Conservation (phyloP, 2,888 invertebrate genomes). For the Leptogaster cylindrica region DNA sequence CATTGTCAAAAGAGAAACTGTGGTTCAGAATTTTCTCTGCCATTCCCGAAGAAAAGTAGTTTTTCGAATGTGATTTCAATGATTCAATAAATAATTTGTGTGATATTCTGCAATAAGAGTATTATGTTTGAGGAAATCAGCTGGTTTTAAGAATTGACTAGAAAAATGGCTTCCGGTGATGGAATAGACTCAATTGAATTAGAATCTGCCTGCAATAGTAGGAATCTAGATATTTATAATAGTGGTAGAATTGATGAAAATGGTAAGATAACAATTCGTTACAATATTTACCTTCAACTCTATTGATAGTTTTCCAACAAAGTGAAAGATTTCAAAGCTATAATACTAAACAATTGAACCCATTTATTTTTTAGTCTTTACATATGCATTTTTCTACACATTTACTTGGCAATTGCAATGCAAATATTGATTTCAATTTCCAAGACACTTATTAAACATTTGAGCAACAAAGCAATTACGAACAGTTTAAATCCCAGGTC, state of each 20-base stretch:
- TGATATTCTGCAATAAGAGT: neutral
- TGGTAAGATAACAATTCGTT: no score
- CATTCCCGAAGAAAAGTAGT: conserved; percentile 11
- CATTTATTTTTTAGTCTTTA: no score
- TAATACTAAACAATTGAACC: no score
- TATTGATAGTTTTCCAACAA: no score
- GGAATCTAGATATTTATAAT: conserved; percentile 25
- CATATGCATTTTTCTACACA: no score
- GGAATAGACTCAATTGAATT: conserved; percentile 77
- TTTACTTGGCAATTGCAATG: no score
- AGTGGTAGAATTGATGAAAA: conserved; percentile 43
- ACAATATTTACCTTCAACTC: no score
- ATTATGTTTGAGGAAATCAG: conserved; percentile 13
- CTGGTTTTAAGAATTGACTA: conserved; percentile 1
- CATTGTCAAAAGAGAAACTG: conserved; percentile 30
- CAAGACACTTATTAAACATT: no score
- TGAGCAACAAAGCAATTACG: no score
- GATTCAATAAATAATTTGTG: conserved; percentile 11
- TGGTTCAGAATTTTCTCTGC: conserved; percentile 16
- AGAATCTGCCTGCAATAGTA: conserved; percentile 64
- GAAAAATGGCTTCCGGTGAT: conserved; percentile 80
- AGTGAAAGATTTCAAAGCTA: no score
- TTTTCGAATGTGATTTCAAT: conserved; percentile 18
- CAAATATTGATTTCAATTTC: no score
- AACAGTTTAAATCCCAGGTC: no score